Evolutionary conservation across 2,888 invertebrate species (phyloP).

Genomic region (Nephrotoma guestfalica): DNA sequence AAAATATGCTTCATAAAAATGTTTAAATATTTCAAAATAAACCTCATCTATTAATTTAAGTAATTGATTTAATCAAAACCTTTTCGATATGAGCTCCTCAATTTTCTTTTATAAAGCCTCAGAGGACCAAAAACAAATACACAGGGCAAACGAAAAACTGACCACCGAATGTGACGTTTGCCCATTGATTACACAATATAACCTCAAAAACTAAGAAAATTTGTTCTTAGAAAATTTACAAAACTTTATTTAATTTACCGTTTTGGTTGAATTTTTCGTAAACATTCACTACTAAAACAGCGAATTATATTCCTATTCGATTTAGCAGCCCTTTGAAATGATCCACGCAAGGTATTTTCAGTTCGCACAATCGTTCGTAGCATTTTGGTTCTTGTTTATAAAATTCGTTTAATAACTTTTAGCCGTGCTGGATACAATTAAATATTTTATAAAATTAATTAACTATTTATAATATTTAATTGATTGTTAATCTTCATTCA

Average conservation of each 20-base stretch:
- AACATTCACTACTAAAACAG: constrained; percentile 44
- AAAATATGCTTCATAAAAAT: background rate
- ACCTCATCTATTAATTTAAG: background rate
- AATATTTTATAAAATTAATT: background rate
- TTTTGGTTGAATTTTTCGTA: constrained; percentile 43
- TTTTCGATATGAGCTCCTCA: background rate
- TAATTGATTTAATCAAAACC: background rate
- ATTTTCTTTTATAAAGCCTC: background rate
- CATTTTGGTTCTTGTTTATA: constrained; percentile 32
- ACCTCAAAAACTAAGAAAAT: constrained; percentile 22
- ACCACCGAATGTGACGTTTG: constrained; percentile 7
- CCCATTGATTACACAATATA: constrained; percentile 29
- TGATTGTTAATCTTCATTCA: background rate
- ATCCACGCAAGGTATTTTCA: constrained; percentile 44
- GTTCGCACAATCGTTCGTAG: constrained; percentile 60
- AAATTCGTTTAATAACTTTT: background rate
- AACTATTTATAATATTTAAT: background rate
- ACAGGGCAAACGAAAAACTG: background rate
- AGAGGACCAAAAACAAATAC: background rate
- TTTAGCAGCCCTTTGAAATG: constrained; percentile 43
- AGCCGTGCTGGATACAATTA: background rate
- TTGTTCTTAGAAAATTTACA: background rate
- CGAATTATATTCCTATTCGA: constrained; percentile 42
- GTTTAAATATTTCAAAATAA: background rate
- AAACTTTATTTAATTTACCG: constrained; percentile 30